phyloP scores from a whole-genome alignment of 2,797 vertebrate species.

The Sus cebifrons region DNA sequence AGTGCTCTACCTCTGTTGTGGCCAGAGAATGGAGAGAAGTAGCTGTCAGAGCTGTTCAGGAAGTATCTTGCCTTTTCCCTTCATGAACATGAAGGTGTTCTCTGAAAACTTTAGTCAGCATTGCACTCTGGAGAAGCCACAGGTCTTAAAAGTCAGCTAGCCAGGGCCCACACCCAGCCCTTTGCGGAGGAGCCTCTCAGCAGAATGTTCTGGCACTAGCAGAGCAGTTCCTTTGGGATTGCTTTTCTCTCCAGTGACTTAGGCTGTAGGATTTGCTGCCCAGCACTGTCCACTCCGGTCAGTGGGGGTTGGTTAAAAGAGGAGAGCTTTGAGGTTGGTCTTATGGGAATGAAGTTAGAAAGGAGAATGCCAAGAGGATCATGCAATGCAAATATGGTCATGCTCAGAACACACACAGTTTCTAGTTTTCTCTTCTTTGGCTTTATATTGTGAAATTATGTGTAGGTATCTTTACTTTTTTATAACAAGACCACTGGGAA shows the following conservation, averaged over 20 bases:
- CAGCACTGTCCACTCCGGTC: not conserved
- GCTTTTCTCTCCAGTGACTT: slow-evolving; percentile 55
- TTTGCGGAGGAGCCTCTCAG: slow-evolving; percentile 52
- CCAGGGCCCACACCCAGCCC: slow-evolving; percentile 36
- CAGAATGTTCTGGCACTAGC: slow-evolving; percentile 64
- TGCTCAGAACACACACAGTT: slow-evolving; percentile 41
- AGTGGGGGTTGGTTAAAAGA: not conserved
- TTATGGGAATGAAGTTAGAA: slow-evolving; percentile 48
- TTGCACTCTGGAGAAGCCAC: not conserved
- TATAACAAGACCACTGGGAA: slow-evolving; percentile 32
- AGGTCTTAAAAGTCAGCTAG: slow-evolving; percentile 55
- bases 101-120: not conserved
- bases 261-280: slow-evolving; percentile 10
- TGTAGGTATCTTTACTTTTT: slow-evolving; percentile 53
- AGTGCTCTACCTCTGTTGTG: not conserved
- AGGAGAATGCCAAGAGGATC: slow-evolving; percentile 64
- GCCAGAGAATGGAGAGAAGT: not conserved
- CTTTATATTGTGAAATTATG: slow-evolving; percentile 37
- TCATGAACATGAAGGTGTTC: slow-evolving; percentile 59
- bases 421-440: slow-evolving; percentile 5
- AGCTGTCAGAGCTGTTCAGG: not conserved
- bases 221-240: slow-evolving; percentile 68
- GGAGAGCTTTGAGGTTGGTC: slow-evolving; percentile 60
- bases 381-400: not conserved
- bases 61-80: not conserved